Conservation (phyloP, 2,888 invertebrate genomes). For the Lasioglossum vierecki region DNA sequence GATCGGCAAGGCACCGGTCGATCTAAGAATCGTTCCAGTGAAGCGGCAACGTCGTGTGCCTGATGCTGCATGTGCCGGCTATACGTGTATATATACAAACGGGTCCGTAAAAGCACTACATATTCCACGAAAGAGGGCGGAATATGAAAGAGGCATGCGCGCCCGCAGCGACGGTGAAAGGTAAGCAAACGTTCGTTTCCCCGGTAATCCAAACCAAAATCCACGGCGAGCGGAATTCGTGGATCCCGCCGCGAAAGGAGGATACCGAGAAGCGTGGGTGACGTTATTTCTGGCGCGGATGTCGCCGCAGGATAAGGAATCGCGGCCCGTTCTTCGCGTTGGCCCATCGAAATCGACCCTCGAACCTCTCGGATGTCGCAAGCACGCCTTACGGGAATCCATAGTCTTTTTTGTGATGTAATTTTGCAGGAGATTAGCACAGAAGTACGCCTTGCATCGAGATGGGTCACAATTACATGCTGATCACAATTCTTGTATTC, state of each 20-base stretch:
- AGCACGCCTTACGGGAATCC: neutral
- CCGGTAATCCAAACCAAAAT: conserved; percentile 64
- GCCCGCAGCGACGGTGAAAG: conserved; percentile 57
- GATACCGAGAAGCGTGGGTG: conserved; percentile 60
- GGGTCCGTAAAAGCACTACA: conserved; percentile 68
- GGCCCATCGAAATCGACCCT: conserved; percentile 36
- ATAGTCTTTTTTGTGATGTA: neutral
- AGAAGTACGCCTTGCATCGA: neutral
- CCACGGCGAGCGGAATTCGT: conserved; percentile 55
- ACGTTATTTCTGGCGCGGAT: conserved; percentile 66
- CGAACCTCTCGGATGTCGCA: neutral
- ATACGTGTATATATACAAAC: conserved; percentile 69
- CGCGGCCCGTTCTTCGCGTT: conserved; percentile 21
- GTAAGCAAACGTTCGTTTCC: conserved; percentile 70
- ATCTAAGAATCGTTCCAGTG: conserved; percentile 18
- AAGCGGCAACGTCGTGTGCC: conserved; percentile 23
- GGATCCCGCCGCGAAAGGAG: conserved; percentile 56
- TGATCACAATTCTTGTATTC: neutral
- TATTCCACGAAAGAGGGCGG: conserved; percentile 71
- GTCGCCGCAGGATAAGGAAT: conserved; percentile 50
- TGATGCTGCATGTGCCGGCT: conserved; percentile 51
- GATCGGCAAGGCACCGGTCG: conserved; percentile 31
- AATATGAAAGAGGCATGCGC: conserved; percentile 69
- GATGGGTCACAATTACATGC: neutral
- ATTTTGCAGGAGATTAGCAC: neutral